Evolutionary conservation across 2,888 invertebrate genomes (phyloP).

Genomic region (Lepidochitona cinerea): DNA sequence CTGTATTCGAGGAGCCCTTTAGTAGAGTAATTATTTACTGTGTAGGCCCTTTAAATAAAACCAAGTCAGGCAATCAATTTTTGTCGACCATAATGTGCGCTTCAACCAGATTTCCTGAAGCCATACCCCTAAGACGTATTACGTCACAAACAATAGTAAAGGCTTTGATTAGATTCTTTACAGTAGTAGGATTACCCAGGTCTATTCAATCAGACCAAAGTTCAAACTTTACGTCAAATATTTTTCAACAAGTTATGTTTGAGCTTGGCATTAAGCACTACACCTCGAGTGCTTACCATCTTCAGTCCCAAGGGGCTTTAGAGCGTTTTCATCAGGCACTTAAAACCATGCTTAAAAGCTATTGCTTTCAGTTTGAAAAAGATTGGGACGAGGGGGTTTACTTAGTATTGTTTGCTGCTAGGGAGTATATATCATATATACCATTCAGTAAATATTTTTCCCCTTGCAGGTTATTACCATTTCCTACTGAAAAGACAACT

Average conservation of each 20-base stretch:
- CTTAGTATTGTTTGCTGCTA: constrained; percentile 29
- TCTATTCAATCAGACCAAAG: constrained; percentile 34
- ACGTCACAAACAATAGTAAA: constrained; percentile 31
- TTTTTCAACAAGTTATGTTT: no score
- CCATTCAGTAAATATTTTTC: no score
- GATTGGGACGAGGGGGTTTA: no score
- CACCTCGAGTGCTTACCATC: constrained; percentile 21
- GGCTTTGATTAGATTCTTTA: constrained; percentile 32
- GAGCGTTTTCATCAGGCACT: no score
- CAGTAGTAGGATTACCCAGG: constrained; percentile 29
- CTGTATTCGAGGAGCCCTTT: constrained; percentile 27
- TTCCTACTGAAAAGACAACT: background rate
- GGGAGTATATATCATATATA: constrained; percentile 22
- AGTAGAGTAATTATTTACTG: constrained; percentile 26
- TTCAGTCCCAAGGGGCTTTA: constrained; percentile 30
- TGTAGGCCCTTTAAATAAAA: constrained; percentile 31
- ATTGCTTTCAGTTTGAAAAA: constrained; percentile 14
- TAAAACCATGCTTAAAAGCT: background rate
- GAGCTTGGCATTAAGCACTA: no score
- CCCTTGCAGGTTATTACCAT: background rate
- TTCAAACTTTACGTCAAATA: constrained; percentile 37
- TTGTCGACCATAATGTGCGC: constrained; percentile 30
- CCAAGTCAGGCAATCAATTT: constrained; percentile 23
- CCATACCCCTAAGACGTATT: constrained; percentile 41
- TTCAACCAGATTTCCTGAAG: constrained; percentile 34